Evolutionary conservation across 2,888 invertebrate species (phyloP), one percentile per base, ranked within the genome.

Genomic region (Pasiphila rectangulata): DNA sequence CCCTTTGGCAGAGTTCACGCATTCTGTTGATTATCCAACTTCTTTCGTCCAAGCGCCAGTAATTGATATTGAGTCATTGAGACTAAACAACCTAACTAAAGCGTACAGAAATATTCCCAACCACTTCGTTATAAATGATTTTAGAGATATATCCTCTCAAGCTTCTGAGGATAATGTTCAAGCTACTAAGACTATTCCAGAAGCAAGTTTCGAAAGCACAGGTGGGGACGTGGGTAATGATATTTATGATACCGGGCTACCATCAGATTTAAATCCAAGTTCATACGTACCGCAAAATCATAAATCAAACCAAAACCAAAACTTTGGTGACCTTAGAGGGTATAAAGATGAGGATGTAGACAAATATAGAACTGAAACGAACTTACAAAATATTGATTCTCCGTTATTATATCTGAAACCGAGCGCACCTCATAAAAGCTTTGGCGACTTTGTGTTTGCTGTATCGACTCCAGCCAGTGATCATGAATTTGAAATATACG

Each of bases 21-120:
- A 94, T 27, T 92, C 93, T 1, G 87, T 94, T 27, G 93, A 94
- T 58, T 93, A 94, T 72, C 93, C 94, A 5, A 90, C 93, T 27
- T 92, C 93, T 56, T 90, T 92, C 41, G 90, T 94, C 46, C 92
- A 94, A 61, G 92, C 95, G 9, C 92, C 93, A 10, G 64, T 93
- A n/a, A 86, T 93, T 42, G 93, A 93, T 62, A 78, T 93, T 27
- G 87, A 89, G 39, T 67, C 79, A 9, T 54, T 71, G 12, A 77
- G 71, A 51, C 61, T 57, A 45, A 59, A 54, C 1, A 87, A 87
- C 51, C 77, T 79, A 56, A 79, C 75, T 12, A 87, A 88, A 61
- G 67, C 69, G 1, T 88, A 78, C 46, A 76, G 86, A 67, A 79
- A 84, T 58, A 84, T 87, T 56, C 74, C 76, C 7, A 85, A 81